Evolutionary conservation across 1,140 invertebrate genomes (phyloP), one percentile per base, ranked within the genome.

Genomic region (Ephestia elutella): DNA sequence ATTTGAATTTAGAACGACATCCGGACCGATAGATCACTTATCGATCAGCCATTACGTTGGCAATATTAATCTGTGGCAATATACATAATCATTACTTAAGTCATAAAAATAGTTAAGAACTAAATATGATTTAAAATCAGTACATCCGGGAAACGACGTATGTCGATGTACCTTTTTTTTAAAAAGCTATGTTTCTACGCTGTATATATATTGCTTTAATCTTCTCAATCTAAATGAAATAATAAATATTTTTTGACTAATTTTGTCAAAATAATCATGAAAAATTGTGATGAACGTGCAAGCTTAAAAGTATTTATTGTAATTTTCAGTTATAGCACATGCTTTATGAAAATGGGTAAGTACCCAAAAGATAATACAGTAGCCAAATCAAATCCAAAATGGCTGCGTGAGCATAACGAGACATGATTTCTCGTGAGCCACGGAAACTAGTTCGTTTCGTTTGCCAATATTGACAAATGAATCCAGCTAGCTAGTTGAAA

Each of bases 381-480:
- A 25, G 21, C 9, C 30, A 32, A 2, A 32, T 32, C 11, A 32
- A 44, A n/a, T 44, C 3, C 38, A 15, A 44, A 44, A 44, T 17
- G 38, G 38, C 5, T 5, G 10, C n/a, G 1, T 13, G n/a, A 15
- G 38, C 7, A 1, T 44, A 44, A 15, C n/a, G 11, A 32, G 11
- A 10, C 30, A 32, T 32, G 30, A 44, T 15, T 44, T 44, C 32
- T 44, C 38, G 38, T 15, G 15, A 15, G 38, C 9, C 30, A 7
- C 9, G 30, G 30, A 32, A 32, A 32, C 30, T 32, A 32, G 4
- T 7, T 32, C 25, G 25, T 32, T 32, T 10, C 30, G 11, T 11
- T 3, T 32, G 49, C 38, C 53, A 49, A 35, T 59, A 59, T 63
- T 63, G 56, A 56, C 61, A 51, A 17, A 53, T 55, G 53, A 56